phyloP scores from a whole-genome alignment of 2,888 invertebrate species.

The Anagyrus pseudococci region DNA sequence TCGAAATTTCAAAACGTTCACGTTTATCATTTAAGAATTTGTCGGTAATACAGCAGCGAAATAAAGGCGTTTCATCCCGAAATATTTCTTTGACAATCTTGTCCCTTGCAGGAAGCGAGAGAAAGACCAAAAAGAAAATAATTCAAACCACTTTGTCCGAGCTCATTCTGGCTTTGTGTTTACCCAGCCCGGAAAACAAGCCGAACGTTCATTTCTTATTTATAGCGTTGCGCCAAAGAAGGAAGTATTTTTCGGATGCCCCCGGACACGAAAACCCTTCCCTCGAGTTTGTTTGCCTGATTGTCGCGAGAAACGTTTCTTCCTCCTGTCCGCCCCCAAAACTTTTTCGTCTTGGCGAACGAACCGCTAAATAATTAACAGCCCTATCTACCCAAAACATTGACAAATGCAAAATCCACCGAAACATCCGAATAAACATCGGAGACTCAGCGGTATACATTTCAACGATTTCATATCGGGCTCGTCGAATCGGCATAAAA shows the following conservation, averaged over 20 bases:
- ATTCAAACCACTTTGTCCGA: background rate
- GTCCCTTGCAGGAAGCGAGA: background rate
- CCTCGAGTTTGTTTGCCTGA: background rate
- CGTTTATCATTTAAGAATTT: background rate
- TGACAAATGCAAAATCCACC: too few relatives aligned
- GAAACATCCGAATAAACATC: too few relatives aligned
- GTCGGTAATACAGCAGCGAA: background rate
- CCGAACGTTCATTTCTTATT: conserved; percentile 10
- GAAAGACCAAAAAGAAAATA: conserved; percentile 2
- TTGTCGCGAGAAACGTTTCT: too few relatives aligned
- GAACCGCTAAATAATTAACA: too few relatives aligned
- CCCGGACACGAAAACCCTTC: too few relatives aligned
- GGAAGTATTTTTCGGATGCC: too few relatives aligned
- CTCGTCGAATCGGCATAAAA: conserved; percentile 6
- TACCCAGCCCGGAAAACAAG: conserved; percentile 4
- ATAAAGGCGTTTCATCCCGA: background rate
- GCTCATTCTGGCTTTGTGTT: conserved; percentile 19
- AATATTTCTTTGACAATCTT: too few relatives aligned
- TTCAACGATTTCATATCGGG: too few relatives aligned
- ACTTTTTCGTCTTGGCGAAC: too few relatives aligned
- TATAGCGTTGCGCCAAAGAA: conserved; percentile 8
- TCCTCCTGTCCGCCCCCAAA: too few relatives aligned
- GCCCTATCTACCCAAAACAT: too few relatives aligned
- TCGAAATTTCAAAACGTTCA: background rate
- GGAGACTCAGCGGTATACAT: too few relatives aligned